A percentile compares a stretch with the other conserved stretches of the same genome.
Conservation (phyloP, 2,113 vertebrate genomes). For the Genyomyrus donnyi region DNA sequence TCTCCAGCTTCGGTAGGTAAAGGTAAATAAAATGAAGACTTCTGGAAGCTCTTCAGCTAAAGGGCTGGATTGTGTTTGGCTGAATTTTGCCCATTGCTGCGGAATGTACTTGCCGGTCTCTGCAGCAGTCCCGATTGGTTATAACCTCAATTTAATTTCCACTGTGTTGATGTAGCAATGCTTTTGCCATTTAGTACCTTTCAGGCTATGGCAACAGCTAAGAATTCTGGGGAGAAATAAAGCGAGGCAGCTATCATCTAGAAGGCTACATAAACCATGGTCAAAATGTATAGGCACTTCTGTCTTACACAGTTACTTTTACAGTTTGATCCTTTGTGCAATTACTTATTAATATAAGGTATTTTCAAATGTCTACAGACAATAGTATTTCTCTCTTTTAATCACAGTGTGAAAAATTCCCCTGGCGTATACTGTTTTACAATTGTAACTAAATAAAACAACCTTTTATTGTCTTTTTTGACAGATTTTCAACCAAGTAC, state of each 20-base stretch:
- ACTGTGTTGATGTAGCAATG: slow-evolving; percentile 19
- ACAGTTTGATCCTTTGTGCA: slow-evolving; percentile 24
- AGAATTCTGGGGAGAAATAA: slow-evolving; percentile 22
- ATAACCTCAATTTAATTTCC: slow-evolving; percentile 19
- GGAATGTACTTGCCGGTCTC: not conserved
- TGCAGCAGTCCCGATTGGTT: not conserved
- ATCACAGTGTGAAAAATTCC: not conserved
- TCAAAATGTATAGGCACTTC: slow-evolving; percentile 21
- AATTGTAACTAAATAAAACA: not conserved
- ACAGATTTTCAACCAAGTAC: slow-evolving; percentile 98
- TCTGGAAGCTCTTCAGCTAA: slow-evolving; percentile 15
- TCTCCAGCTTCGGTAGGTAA: slow-evolving; percentile 4
- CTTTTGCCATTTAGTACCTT: slow-evolving; percentile 21
- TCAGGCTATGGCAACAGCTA: not conserved
- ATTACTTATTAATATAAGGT: slow-evolving; percentile 12
- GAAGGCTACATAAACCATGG: not conserved
- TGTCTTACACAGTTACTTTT: slow-evolving; percentile 37
- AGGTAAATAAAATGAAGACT: slow-evolving; percentile 31
- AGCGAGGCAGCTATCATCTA: slow-evolving; percentile 17
- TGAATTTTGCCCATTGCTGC: slow-evolving; percentile 27
- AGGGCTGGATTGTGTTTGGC: slow-evolving; percentile 25
- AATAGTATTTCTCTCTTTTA: not conserved
- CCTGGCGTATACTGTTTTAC: not conserved
- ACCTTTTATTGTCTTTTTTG: slow-evolving; percentile 8
- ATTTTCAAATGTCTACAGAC: slow-evolving; percentile 22